phyloP scores from a whole-genome alignment of 2,113 vertebrate genomes.

The Manacus vitellinus region DNA sequence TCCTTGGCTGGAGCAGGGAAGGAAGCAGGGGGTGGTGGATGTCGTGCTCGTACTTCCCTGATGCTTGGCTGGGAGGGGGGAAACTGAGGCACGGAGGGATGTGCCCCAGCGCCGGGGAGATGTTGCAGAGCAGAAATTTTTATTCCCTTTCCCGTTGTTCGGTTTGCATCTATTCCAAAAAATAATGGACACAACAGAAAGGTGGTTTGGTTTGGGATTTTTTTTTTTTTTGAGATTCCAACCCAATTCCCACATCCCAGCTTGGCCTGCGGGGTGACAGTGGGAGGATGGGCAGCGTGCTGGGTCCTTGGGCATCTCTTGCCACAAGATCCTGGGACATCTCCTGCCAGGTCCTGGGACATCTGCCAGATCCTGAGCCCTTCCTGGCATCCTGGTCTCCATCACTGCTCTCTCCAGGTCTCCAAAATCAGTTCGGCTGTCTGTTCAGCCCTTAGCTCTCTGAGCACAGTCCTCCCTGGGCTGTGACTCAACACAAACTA shows the following conservation, averaged over 20 bases:
- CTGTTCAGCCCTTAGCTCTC: not conserved
- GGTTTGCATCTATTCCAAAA: not conserved
- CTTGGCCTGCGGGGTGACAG: not conserved
- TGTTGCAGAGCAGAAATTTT: not conserved
- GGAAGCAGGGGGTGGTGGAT: not conserved
- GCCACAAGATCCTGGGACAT: not conserved
- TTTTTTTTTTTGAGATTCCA: not conserved
- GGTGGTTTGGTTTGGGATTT: not conserved
- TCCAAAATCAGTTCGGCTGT: not conserved
- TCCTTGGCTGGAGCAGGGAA: not conserved
- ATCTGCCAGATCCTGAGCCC: not conserved
- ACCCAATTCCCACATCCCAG: fast-evolving
- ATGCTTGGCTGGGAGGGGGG: not conserved
- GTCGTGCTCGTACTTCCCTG: fast-evolving
- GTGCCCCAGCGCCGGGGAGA: not conserved
- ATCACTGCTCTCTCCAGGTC: not conserved
- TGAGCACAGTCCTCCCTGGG: not conserved
- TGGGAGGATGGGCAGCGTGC: not conserved
- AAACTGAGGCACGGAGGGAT: not conserved
- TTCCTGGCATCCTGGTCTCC: not conserved
- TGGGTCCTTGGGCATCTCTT: not conserved
- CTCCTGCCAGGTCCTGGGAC: not conserved
- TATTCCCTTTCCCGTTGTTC: not conserved
- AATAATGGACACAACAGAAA: not conserved
- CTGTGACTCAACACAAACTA: constrained; percentile 22